A percentile compares a stretch with the other conserved stretches of the same genome.
These are phyloP conservation scores for Pentalonia nigronervosa DNA, from an alignment of 1,140 invertebrate genomes.

Conservation along the genomic window DNA sequence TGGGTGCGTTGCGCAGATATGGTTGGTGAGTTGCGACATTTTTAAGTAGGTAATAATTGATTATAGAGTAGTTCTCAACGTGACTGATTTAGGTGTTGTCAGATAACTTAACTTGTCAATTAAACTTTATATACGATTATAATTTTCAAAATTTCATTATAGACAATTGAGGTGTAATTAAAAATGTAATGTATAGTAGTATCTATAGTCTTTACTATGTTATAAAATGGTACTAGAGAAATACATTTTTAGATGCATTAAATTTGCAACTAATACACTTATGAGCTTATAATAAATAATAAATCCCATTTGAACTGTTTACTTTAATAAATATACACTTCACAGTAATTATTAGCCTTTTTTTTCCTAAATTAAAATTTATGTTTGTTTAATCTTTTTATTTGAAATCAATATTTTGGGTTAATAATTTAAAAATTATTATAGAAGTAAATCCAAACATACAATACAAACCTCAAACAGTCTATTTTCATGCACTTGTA, in stretches of 20 bases:
- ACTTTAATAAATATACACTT: neutral
- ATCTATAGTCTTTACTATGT: too few species aligned
- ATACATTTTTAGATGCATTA: too few species aligned
- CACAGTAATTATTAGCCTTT: neutral
- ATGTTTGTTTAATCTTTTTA: too few species aligned
- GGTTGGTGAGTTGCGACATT: slow-evolving; percentile 75
- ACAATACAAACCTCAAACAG: neutral
- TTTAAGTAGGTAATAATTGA: neutral
- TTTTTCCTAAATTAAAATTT: neutral
- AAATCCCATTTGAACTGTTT: neutral
- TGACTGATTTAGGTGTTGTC: neutral
- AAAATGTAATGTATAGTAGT: neutral
- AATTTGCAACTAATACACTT: neutral
- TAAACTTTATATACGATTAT: neutral
- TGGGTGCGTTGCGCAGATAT: slow-evolving; percentile 81
- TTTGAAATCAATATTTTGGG: too few species aligned
- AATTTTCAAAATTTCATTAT: neutral
- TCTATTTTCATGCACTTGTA: neutral
- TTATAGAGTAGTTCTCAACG: neutral
- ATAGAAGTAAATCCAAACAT: neutral
- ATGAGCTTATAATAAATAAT: neutral
- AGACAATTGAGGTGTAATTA: neutral
- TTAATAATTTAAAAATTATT: neutral
- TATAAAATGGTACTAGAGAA: too few species aligned
- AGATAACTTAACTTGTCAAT: neutral